Conservation (phyloP, 1,140 invertebrate genomes). For the Homarus americanus region DNA sequence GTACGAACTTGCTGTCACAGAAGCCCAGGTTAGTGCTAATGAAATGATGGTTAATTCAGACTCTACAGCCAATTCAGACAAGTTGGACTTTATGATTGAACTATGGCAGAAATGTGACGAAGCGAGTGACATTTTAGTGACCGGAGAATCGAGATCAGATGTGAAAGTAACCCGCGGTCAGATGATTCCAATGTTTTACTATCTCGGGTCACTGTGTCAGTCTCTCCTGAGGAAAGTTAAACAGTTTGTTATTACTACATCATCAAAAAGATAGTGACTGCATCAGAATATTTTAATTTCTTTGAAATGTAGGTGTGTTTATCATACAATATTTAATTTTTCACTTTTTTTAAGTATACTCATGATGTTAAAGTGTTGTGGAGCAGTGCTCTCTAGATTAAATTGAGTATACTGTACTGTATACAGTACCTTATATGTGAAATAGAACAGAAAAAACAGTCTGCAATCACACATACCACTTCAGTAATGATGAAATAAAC, state of each 20-base stretch:
- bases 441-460: neutral
- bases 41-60: neutral
- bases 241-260: neutral
- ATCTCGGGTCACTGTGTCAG: conserved; percentile 27
- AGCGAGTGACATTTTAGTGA: conserved; percentile 37
- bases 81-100: conserved; percentile 25
- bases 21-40: conserved; percentile 6
- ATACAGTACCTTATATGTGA: neutral
- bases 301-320: too few species aligned
- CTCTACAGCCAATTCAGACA: neutral
- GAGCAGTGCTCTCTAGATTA: too few species aligned
- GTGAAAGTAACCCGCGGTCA: conserved; percentile 2
- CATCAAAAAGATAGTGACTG: conserved; percentile 5
- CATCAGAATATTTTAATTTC: neutral
- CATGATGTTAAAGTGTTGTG: neutral
- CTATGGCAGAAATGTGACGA: conserved; percentile 50
- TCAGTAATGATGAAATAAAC: neutral
- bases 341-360: neutral
- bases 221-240: conserved; percentile 37
- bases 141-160: conserved; percentile 17
- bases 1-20: conserved; percentile 51
- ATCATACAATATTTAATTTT: neutral
- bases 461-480: neutral
- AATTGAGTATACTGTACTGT: neutral
- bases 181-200: conserved; percentile 34